A percentile compares a stretch with the other conserved stretches of the same genome.
phyloP scores from a whole-genome alignment of 2,113 vertebrate species.

The Aepyceros melampus region DNA sequence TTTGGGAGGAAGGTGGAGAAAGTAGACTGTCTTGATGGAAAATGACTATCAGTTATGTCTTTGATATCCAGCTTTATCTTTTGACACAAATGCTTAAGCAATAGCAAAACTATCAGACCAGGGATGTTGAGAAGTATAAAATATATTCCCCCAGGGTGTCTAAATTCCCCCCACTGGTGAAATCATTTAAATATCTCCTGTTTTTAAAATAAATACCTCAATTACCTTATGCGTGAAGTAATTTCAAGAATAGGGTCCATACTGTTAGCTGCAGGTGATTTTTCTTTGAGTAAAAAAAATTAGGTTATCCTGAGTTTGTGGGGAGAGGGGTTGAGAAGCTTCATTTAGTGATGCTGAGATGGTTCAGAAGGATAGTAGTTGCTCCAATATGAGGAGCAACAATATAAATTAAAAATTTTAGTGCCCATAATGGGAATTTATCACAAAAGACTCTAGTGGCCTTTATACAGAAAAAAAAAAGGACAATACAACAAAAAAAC shows the following conservation, averaged over 20 bases:
- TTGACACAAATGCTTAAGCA: not conserved
- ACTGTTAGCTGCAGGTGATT: not conserved
- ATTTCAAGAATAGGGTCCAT: not conserved
- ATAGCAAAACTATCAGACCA: not conserved
- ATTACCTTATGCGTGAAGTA: not conserved
- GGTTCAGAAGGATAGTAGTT: not conserved
- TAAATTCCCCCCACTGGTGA: not conserved
- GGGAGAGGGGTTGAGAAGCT: not conserved
- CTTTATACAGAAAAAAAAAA: not conserved
- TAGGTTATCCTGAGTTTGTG: not conserved
- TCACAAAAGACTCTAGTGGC: not conserved
- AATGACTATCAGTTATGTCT: not conserved
- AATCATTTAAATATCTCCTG: not conserved
- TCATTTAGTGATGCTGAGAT: not conserved
- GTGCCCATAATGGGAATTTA: not conserved
- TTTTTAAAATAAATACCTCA: not conserved
- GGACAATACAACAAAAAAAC: not conserved
- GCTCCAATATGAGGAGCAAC: not conserved
- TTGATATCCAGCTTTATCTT: not conserved
- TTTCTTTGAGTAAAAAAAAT: not conserved
- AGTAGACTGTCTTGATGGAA: not conserved
- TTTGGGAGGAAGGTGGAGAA: not conserved
- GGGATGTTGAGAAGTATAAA: not conserved
- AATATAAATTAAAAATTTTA: not conserved
- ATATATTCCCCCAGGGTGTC: not conserved